Evolutionary conservation across 2,797 vertebrate genomes (phyloP).

Genomic region (Peromyscus aztecus): DNA sequence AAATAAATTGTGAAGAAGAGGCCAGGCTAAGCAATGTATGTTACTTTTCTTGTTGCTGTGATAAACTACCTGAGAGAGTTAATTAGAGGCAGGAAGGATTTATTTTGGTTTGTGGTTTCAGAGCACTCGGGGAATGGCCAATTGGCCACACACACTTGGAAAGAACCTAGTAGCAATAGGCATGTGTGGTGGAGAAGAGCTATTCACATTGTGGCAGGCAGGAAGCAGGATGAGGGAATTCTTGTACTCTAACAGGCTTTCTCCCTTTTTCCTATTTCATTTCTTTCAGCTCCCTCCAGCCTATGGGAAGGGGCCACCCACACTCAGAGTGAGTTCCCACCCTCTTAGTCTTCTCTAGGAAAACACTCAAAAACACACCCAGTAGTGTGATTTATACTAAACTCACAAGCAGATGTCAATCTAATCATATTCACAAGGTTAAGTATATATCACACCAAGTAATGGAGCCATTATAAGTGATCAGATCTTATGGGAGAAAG

Average conservation of each 20-base stretch:
- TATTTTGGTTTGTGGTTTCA: neutral
- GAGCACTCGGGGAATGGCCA: neutral
- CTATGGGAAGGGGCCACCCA: too few species aligned
- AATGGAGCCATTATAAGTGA: conserved; percentile 39
- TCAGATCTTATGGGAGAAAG: conserved; percentile 41
- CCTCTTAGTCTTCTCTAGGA: neutral
- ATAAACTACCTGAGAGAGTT: neutral
- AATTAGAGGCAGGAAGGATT: neutral
- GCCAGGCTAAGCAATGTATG: conserved; percentile 11
- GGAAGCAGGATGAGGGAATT: neutral
- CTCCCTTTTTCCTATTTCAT: neutral
- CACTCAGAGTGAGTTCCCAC: neutral
- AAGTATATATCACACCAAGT: neutral
- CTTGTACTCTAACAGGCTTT: neutral
- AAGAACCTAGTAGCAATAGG: neutral
- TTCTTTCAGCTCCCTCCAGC: neutral
- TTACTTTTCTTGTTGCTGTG: neutral
- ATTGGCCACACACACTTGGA: neutral
- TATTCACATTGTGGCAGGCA: neutral
- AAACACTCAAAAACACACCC: neutral
- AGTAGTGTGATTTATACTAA: neutral
- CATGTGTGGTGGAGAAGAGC: neutral
- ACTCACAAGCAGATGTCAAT: neutral
- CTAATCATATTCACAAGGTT: neutral
- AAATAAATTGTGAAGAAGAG: conserved; percentile 48